Evolutionary conservation across 64 coral and sea anemone genomes (phyloP).

Genomic region (Pachyseris speciosa): DNA sequence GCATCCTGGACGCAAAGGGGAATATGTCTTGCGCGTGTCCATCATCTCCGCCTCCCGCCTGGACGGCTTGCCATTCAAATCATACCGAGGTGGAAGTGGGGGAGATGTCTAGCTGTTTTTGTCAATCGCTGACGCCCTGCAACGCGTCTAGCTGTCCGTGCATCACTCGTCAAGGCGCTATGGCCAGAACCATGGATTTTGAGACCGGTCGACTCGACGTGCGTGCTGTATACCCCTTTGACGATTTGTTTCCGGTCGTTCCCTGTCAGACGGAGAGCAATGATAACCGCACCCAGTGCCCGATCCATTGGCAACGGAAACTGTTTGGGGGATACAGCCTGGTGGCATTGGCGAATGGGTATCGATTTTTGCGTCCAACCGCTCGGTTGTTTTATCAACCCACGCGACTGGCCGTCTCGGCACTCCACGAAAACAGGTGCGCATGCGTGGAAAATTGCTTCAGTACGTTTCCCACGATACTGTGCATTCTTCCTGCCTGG

Average conservation of each 20-base stretch:
- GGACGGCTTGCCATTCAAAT: not conserved
- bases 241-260: not conserved
- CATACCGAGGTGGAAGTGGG: not conserved
- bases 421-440: not conserved
- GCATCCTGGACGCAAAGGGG: not conserved
- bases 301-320: not conserved
- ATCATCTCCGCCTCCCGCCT: not conserved
- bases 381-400: not conserved
- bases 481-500: not conserved
- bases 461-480: not conserved
- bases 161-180: not conserved
- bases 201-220: not conserved
- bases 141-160: not conserved
- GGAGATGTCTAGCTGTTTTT: not conserved
- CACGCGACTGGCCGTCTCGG: too few species aligned
- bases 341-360: not conserved
- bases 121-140: not conserved
- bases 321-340: not conserved
- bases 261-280: not conserved
- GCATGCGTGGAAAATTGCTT: not conserved
- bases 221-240: not conserved
- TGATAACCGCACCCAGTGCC: too few species aligned
- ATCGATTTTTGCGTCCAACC: not conserved
- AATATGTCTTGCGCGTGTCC: not conserved
- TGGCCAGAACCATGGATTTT: not conserved